Percentiles rank a stretch among this genome's conserved stretches.
Evolutionary conservation across 2,113 vertebrate genomes (phyloP).

Genomic region (Atlantisia rogersi): DNA sequence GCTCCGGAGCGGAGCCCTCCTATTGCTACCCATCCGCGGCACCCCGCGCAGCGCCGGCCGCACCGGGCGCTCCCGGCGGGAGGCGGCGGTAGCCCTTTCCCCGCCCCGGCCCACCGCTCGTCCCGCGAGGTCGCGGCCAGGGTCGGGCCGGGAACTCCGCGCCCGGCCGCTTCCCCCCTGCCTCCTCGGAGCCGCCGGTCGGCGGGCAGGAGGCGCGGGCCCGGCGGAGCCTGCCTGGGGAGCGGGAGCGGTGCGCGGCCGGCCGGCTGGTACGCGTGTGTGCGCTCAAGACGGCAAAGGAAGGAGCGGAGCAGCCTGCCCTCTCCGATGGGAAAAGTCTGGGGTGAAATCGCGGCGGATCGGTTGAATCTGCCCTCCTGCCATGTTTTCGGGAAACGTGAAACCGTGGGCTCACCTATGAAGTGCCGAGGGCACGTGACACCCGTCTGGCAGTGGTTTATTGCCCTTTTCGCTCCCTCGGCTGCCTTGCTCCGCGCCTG

Average conservation of each 20-base stretch:
- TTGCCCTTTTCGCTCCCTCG: background rate
- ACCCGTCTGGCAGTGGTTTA: background rate
- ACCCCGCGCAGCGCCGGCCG: background rate
- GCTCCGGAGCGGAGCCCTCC: background rate
- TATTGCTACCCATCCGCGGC: background rate
- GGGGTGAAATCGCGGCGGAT: background rate
- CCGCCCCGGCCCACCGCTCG: background rate
- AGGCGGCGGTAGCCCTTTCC: background rate
- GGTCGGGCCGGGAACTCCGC: too few relatives aligned
- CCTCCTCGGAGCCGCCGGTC: too few relatives aligned
- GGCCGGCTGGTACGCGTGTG: background rate
- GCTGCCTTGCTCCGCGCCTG: background rate
- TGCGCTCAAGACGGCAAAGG: background rate
- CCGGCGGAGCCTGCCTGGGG: background rate
- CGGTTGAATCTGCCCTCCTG: background rate
- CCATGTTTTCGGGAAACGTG: background rate
- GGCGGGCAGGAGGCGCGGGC: background rate
- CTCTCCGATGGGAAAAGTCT: background rate
- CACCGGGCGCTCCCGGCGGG: background rate
- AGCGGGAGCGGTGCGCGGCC: background rate
- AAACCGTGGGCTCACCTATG: background rate
- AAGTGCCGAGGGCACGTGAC: background rate
- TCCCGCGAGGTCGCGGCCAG: too few relatives aligned
- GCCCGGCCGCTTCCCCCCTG: background rate
- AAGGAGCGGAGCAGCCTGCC: background rate